Base-by-base conservation (phyloP, 1,140 invertebrate species). In the Ceratina australensis region DNA sequence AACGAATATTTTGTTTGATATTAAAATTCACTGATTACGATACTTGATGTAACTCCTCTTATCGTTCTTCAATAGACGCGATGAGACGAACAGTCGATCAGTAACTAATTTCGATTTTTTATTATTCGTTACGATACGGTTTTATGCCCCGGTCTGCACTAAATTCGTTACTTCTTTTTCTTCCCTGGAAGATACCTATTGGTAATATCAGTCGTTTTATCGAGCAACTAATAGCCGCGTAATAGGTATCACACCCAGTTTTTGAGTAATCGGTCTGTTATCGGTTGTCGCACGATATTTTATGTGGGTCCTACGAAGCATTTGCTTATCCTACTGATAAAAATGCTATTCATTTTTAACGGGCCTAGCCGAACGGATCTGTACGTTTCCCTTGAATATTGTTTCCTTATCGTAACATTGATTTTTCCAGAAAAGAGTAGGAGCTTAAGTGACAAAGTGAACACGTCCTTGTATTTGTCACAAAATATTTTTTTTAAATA, bases 231-330 rank as follows among this genome's bases (percentile, higher is more conserved):
- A 85, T 85, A 81, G 79, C 73, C 72, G 54, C 72, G 72, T 85
- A 85, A 85, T 85, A 81, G 82, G 82, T 71, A 85, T 85, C 74
- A 85, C 82, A 66, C 74, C 67, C 63, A 78, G 72, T 79, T 84
- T 75, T 77, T 57, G 50, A 73, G 81, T 84, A 84, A 85, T 85
- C 82, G 59, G 65, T 15, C 54, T 50, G 60, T 84, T 84, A 81
- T 84, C 82, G 28, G 24, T 64, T 72, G 54, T 75, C 66, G 33
- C 13, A 50, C 74, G 74, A 71, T 78, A 68, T 75, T 59, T 75
- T 49, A 24, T 78, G 78, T 81, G 72, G 72, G 24, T 26, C 61
- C 22, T 65, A 77, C 67, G 57, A 68, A 72, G 71, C 75, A 85
- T 81, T 85, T 84, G 82, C 57, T 81, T 85, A 84, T 85, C 79